Percentiles rank a stretch among this genome's conserved stretches.
Evolutionary conservation across 2,113 vertebrate species (phyloP).

Genomic region (Stomatorhinus ivindoensis): DNA sequence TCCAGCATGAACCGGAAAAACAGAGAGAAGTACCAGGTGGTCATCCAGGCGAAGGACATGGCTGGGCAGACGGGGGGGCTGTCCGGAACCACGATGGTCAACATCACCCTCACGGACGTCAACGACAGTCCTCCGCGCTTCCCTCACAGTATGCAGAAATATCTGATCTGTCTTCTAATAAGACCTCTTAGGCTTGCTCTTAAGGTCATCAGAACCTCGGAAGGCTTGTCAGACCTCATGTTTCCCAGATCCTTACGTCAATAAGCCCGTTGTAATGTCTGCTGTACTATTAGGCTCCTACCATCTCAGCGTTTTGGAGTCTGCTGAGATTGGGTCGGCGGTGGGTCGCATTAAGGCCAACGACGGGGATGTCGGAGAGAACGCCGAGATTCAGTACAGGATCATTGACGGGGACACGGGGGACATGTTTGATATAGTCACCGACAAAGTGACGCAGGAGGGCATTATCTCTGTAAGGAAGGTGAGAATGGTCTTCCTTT

Average conservation of each 20-base stretch:
- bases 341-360: slow-evolving; percentile 88
- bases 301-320: slow-evolving; percentile 76
- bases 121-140: slow-evolving; percentile 95
- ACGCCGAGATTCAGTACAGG: slow-evolving; percentile 82
- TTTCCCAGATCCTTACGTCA: slow-evolving; percentile 23
- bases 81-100: slow-evolving; percentile 88
- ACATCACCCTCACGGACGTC: slow-evolving; percentile 86
- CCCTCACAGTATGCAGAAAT: slow-evolving; percentile 71
- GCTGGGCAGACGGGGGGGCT: slow-evolving; percentile 95
- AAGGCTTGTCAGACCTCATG: not conserved
- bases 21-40: slow-evolving; percentile 90
- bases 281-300: slow-evolving; percentile 69
- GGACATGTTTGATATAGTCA: slow-evolving; percentile 79
- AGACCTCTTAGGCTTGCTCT: not conserved
- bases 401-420: slow-evolving; percentile 74
- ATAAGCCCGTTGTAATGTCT: slow-evolving; percentile 3
- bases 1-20: slow-evolving; percentile 95
- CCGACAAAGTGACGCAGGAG: slow-evolving; percentile 86
- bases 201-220: not conserved
- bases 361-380: slow-evolving; percentile 80
- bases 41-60: slow-evolving; percentile 98
- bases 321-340: slow-evolving; percentile 69
- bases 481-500: slow-evolving; percentile 47
- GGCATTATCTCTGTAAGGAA: slow-evolving; percentile 88
- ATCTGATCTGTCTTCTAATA: not conserved